Evolutionary conservation across 1,140 invertebrate species (phyloP), one percentile per base, ranked within the genome.

Genomic region (Glossosoma conforme): DNA sequence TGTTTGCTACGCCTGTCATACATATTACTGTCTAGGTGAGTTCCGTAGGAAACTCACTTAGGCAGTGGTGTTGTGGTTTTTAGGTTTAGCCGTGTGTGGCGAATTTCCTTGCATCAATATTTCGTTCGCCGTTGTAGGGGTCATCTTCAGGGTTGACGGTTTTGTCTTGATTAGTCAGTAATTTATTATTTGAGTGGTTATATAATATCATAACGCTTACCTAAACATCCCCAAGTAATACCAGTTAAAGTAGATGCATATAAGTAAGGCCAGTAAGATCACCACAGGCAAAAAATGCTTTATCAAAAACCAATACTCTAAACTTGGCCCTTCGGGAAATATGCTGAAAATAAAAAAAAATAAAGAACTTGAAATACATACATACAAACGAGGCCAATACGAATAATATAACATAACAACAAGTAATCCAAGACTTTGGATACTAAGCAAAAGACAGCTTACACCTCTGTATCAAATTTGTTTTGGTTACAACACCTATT

Each of bases 211-310:
- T n/a, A n/a, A n/a, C n/a, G n/a, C 25, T 44, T 51, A 68, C 68
- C 67, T 64, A 20, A 75, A 68, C 38, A 74, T 67, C 20, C 79
- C 77, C 47, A 84, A 62, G 55, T 77, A 86, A 17, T 79, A 68
- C 19, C 79, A 68, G 36, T 69, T 68, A 53, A 70, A 58, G 65
- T 66, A 73, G 0, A 83, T 18, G 71, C 80, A 87, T 0, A 77
- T 71, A 1, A 83, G 28, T 2, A 77, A 59, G 5, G 78, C 63
- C 59, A 79, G 77, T 0, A 83, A 25, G 0, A 82, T 11, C 54
- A 83, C 76, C 11, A 61, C 77, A 18, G 62, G 80, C 50, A 64
- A 65, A 10, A 62, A 74, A 38, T 70, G 74, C 1, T 77, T 58
- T 65, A 83, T 72, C 67, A 83, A 44, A 59, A 70, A 40, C 52